Base-by-base conservation (phyloP, 2,113 vertebrate species). In the Centropus bengalensis region DNA sequence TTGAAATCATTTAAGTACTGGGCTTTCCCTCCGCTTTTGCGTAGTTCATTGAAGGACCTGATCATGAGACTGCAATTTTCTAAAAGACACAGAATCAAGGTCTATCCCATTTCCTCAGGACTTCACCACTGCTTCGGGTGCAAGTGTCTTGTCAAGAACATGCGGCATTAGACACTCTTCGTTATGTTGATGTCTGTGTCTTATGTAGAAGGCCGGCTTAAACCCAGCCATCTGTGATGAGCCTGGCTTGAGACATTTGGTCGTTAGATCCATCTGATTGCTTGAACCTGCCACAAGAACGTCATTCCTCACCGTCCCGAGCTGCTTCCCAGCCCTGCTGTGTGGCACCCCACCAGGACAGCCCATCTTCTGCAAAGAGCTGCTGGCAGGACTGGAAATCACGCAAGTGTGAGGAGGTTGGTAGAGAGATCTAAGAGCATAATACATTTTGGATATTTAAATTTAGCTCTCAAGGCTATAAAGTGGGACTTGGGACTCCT, bases 401-500 rank as follows among this genome's bases (percentile, higher is more conserved):
- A 66, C n/a, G 40, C 52, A 9, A 67, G 79, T 64, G 76, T 59
- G 58, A 55, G 71, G 62, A 91, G 76, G 40, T 45, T 88, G 64
- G 88, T 75, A 1, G 18, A 62, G 77, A 91, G 86, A 91, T 91
- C 88, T 90, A 73, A 92, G 80, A 88, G 92, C 86, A 66, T 86
- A 68, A 95, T 93, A 70, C 79, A 71, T 89, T 95, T 95, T 78
- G 60, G 85, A 81, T 80, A 77, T 86, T 96, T 95, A 86, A 93
- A 92, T 93, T 96, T 91, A 96, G 82, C 91, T 93, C 91, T 95
- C 71, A 60, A 86, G 93, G 88, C 91, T 94, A 75, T 80, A 64
- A 88, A 94, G 86, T 78, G 71, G 86, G 92, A 86, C 92, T 91
- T 81, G 69, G 56, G 78, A 63, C 96, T 92, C 92, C 6, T 5